These are phyloP conservation scores for Anticlea derivata DNA, from an alignment of 2,888 invertebrate genomes.

Conservation along the genomic window DNA sequence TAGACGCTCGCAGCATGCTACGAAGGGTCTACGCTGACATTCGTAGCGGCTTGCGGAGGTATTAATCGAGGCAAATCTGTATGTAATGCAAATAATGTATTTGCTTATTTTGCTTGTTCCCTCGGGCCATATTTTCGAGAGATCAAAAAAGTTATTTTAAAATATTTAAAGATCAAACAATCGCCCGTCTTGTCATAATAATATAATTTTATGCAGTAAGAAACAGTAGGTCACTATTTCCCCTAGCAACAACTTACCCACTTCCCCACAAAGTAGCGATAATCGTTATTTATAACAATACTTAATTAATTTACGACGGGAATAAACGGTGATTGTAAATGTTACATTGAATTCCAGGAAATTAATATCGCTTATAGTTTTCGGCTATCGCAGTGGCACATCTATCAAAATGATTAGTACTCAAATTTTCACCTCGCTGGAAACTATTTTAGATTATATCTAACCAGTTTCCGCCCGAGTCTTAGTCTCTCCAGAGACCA, in stretches of 20 bases:
- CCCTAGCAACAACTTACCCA: background rate
- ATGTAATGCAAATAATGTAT: constrained; percentile 1
- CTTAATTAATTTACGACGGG: constrained; percentile 23
- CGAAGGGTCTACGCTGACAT: constrained; percentile 14
- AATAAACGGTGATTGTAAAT: constrained; percentile 28
- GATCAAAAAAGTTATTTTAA: no score
- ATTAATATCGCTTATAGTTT: constrained; percentile 24
- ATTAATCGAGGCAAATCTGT: background rate
- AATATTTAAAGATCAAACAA: no score
- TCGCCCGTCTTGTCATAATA: no score
- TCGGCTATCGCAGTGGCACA: constrained; percentile 7
- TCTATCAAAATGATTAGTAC: background rate
- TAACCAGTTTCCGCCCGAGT: no score
- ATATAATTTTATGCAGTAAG: no score
- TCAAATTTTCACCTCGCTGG: background rate
- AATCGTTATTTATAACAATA: constrained; percentile 18
- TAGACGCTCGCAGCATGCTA: constrained; percentile 16
- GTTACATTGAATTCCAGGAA: constrained; percentile 27
- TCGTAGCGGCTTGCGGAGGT: constrained; percentile 4
- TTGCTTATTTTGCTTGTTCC: background rate
- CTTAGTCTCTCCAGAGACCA: no score
- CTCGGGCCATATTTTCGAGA: background rate
- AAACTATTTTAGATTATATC: no score
- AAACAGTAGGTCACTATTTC: no score
- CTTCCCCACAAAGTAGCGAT: constrained; percentile 6